These are phyloP conservation scores for Tenthredo amoena DNA, from an alignment of 2,888 invertebrate species.

Conservation along the genomic window DNA sequence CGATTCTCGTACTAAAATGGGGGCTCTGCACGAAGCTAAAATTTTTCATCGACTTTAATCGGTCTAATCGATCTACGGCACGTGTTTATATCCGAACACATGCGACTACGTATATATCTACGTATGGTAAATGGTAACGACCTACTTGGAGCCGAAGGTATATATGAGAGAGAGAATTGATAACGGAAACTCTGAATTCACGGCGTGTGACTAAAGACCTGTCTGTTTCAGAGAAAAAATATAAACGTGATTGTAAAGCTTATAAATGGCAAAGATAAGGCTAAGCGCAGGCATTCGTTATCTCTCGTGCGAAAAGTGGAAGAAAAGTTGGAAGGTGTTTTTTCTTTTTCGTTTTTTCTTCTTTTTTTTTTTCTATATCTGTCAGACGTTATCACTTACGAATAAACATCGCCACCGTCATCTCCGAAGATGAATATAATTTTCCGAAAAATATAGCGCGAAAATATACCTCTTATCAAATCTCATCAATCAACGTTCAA, in stretches of 20 bases:
- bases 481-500: neutral
- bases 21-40: neutral
- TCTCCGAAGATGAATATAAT: neutral
- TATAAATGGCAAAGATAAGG: conserved; percentile 47
- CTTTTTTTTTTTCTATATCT: neutral
- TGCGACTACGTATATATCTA: neutral
- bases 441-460: neutral
- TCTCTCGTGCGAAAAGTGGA: conserved; percentile 48
- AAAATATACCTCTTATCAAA: neutral
- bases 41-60: conserved; percentile 22
- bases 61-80: neutral
- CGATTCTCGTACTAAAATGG: neutral
- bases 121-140: conserved; percentile 13
- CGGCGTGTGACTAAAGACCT: conserved; percentile 46
- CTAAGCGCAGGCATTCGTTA: conserved; percentile 42
- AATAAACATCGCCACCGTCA: neutral
- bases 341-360: neutral
- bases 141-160: conserved; percentile 14
- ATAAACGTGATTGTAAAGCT: conserved; percentile 41
- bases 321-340: conserved; percentile 31
- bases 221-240: conserved; percentile 17
- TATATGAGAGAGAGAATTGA: conserved; percentile 13
- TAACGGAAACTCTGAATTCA: conserved; percentile 42
- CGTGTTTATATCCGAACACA: neutral
- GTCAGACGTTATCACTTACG: neutral